phyloP scores from a whole-genome alignment of 2,113 vertebrate species.

The Pitta sordida region DNA sequence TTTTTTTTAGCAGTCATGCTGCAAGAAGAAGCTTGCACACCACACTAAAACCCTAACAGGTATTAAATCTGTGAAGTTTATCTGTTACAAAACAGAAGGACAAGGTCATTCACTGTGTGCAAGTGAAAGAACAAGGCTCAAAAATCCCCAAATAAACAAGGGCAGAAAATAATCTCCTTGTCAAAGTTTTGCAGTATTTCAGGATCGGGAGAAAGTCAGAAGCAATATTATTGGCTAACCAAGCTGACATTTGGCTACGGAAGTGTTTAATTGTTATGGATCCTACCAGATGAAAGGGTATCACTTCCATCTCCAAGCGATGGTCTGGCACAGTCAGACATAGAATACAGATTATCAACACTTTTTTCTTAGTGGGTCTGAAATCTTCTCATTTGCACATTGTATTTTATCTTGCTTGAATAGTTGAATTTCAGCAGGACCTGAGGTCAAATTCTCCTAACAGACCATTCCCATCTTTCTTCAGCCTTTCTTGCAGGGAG shows the following conservation, averaged over 20 bases:
- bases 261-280: background rate
- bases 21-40: background rate
- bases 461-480: background rate
- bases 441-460: background rate
- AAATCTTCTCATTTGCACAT: background rate
- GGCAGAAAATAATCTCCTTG: slow-evolving; percentile 27
- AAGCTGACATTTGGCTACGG: slow-evolving; percentile 25
- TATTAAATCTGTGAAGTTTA: slow-evolving; percentile 37
- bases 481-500: background rate
- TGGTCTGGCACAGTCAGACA: background rate
- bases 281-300: background rate
- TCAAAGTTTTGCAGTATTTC: slow-evolving; percentile 47
- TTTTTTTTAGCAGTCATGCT: background rate
- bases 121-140: background rate
- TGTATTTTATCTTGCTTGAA: background rate
- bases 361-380: background rate
- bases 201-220: background rate
- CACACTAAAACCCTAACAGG: background rate
- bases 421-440: background rate
- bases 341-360: background rate
- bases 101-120: background rate
- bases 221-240: slow-evolving; percentile 7
- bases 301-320: background rate
- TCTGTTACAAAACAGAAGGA: slow-evolving; percentile 9
- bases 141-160: slow-evolving; percentile 26